Percentiles rank a stretch among this genome's conserved stretches.
These are phyloP conservation scores for Cheilosia vernalis DNA, from an alignment of 2,888 invertebrate genomes.

Conservation along the genomic window DNA sequence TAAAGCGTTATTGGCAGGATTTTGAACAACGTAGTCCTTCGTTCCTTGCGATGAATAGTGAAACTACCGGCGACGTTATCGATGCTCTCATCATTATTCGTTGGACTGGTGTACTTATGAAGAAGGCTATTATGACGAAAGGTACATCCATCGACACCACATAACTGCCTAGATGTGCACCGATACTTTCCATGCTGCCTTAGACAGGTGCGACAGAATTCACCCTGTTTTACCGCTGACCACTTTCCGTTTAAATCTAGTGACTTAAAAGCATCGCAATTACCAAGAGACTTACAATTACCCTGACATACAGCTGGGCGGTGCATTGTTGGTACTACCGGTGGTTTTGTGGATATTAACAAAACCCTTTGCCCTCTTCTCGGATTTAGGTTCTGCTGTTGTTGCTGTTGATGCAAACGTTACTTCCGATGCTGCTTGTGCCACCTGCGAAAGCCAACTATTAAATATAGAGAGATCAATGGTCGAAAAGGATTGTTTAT, in stretches of 20 bases:
- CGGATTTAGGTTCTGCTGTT: too few relatives aligned
- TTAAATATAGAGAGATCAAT: too few relatives aligned
- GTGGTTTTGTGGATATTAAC: too few relatives aligned
- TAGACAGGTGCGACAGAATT: constrained; percentile 50
- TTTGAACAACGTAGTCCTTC: background rate
- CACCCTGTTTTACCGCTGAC: constrained; percentile 25
- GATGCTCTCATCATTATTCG: constrained; percentile 5
- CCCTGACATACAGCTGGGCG: background rate
- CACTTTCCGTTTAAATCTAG: constrained; percentile 36
- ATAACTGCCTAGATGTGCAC: constrained; percentile 33
- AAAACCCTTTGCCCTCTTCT: too few relatives aligned
- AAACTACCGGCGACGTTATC: background rate
- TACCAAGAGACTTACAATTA: constrained; percentile 5
- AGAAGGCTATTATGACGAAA: constrained; percentile 56
- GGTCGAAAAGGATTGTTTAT: too few relatives aligned
- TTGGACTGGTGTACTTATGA: constrained; percentile 17
- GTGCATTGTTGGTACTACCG: too few relatives aligned
- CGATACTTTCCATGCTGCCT: constrained; percentile 31
- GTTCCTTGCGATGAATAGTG: background rate
- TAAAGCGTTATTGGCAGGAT: background rate
- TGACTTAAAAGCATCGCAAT: constrained; percentile 7
- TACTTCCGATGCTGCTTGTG: too few relatives aligned
- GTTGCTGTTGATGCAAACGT: too few relatives aligned
- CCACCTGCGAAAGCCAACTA: too few relatives aligned
- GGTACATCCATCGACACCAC: constrained; percentile 35